A percentile compares a stretch with the other conserved stretches of the same genome.
Evolutionary conservation across 2,888 invertebrate genomes (phyloP).

Genomic region (Lucinisca nassula): DNA sequence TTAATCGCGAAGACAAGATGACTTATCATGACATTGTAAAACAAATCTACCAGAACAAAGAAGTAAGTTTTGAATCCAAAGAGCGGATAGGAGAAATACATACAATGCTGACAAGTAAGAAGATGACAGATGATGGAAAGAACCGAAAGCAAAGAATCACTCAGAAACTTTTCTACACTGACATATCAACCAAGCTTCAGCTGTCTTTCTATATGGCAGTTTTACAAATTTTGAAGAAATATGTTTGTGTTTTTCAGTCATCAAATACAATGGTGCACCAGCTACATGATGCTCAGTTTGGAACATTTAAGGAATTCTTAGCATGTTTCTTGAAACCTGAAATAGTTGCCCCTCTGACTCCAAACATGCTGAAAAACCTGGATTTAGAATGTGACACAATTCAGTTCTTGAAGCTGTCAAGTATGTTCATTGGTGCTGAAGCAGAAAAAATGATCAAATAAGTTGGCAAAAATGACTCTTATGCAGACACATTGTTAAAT

Average conservation of each 20-base stretch:
- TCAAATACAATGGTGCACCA: neutral
- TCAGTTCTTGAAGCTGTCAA: neutral
- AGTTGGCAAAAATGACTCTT: neutral
- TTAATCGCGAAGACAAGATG: too few relatives aligned
- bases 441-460: neutral
- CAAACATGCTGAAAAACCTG: too few relatives aligned
- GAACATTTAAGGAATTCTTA: neutral
- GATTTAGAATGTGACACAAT: too few relatives aligned
- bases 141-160: neutral
- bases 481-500: neutral
- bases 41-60: too few relatives aligned
- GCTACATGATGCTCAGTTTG: neutral
- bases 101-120: neutral
- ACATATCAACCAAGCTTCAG: neutral
- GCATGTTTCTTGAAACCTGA: neutral
- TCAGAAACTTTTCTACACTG: neutral
- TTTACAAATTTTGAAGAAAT: neutral
- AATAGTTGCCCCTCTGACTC: neutral
- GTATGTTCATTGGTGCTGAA: neutral
- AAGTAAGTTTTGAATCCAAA: neutral
- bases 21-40: too few relatives aligned
- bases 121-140: constrained; percentile 6
- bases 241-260: neutral
- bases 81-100: neutral
- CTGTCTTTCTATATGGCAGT: neutral